These are phyloP conservation scores for Parasteatoda lunata DNA, from an alignment of 2,888 invertebrate genomes.

Conservation along the genomic window DNA sequence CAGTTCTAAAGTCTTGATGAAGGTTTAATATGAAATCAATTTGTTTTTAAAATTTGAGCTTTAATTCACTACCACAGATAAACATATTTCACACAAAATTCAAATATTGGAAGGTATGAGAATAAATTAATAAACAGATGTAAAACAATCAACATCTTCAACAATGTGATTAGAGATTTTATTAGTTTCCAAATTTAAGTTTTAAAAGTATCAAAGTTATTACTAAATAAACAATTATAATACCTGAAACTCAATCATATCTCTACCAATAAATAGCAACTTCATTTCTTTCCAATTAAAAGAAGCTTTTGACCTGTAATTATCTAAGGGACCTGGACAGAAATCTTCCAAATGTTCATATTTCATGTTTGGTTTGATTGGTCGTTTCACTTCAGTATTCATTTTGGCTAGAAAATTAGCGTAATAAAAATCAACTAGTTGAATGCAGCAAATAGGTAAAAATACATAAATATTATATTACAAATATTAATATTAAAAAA, in stretches of 20 bases:
- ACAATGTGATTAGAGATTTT: too few relatives aligned
- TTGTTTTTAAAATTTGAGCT: neutral
- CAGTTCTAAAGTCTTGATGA: too few relatives aligned
- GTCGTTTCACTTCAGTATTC: conserved; percentile 46
- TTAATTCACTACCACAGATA: neutral
- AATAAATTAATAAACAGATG: neutral
- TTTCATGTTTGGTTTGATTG: conserved; percentile 20
- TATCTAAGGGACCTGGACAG: conserved; percentile 74
- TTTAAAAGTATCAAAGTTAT: too few relatives aligned
- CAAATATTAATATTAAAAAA: too few relatives aligned
- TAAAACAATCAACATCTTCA: neutral
- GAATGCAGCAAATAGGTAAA: neutral
- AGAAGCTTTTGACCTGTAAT: conserved; percentile 74
- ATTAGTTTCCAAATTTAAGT: too few relatives aligned
- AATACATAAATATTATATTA: neutral
- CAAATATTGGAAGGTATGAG: neutral
- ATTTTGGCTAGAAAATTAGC: conserved; percentile 21
- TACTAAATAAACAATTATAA: neutral
- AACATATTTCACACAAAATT: neutral
- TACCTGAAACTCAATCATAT: conserved; percentile 74
- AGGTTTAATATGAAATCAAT: too few relatives aligned
- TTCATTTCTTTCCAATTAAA: conserved; percentile 76
- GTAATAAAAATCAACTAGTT: neutral
- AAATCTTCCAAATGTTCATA: conserved; percentile 70
- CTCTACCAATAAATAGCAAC: conserved; percentile 75